phyloP scores from a whole-genome alignment of 30 jellyfish, hydroid and myxozoan genomes.

The Morbakka virulenta region DNA sequence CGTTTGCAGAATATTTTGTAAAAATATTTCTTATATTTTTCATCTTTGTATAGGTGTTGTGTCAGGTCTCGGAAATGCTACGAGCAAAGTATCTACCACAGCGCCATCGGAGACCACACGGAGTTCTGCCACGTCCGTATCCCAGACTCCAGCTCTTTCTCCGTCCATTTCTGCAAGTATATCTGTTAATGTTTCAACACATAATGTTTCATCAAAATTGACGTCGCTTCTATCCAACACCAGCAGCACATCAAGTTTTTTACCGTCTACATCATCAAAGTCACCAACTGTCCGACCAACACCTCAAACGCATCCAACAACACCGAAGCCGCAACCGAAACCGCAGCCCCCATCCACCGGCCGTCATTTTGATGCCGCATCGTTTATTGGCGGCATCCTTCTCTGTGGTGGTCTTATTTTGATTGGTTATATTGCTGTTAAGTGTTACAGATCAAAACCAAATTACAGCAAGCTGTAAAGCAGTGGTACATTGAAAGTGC shows the following conservation, averaged over 20 bases:
- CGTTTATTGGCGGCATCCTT: slow-evolving; percentile 85
- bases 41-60: no score
- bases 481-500: no score
- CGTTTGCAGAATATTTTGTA: no score
- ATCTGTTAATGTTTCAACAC: not conserved
- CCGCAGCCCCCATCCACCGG: slow-evolving; percentile 18
- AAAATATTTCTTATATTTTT: no score
- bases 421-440: slow-evolving; percentile 50
- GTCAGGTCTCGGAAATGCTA: no score
- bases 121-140: not conserved
- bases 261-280: not conserved
- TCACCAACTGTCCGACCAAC: slow-evolving; percentile 18
- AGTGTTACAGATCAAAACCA: slow-evolving; percentile 68
- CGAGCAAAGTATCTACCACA: no score
- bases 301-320: slow-evolving; percentile 35
- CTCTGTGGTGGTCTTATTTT: slow-evolving; percentile 64
- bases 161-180: not conserved
- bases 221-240: not conserved
- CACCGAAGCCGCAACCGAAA: slow-evolving; percentile 5
- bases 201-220: not conserved
- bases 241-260: no score
- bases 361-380: slow-evolving; percentile 76
- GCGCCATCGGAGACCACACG: no score
- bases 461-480: slow-evolving; percentile 36
- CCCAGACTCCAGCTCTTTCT: not conserved